A percentile compares a stretch with the other conserved stretches of the same genome.
phyloP scores from a whole-genome alignment of 2,797 vertebrate species.

The Dendrocincla fuliginosa region DNA sequence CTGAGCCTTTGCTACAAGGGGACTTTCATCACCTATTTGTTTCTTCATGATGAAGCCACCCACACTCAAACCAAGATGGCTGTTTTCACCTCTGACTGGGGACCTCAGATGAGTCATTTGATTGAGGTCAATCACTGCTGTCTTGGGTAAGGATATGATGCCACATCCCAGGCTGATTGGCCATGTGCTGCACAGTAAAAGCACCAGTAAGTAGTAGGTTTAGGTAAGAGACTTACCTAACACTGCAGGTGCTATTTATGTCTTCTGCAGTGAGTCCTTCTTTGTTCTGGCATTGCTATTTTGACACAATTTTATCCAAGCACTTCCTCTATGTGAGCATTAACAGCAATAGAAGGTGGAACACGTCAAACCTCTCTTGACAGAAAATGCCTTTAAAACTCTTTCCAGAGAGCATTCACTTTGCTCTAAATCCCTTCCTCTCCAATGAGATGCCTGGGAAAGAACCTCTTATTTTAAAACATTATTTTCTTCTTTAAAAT shows the following conservation, averaged over 20 bases:
- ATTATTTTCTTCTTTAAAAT: background rate
- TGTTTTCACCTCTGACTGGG: background rate
- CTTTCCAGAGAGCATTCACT: background rate
- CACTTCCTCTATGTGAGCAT: background rate
- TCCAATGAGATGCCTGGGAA: background rate
- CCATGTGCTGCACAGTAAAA: background rate
- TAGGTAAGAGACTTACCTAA: background rate
- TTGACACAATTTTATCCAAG: background rate
- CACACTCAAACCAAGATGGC: background rate
- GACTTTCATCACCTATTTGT: background rate
- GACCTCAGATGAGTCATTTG: background rate
- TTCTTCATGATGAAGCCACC: background rate
- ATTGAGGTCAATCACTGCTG: background rate
- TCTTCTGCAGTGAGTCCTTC: background rate
- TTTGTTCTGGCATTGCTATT: background rate
- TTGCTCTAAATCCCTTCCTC: background rate
- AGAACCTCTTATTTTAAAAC: background rate
- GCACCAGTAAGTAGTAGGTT: background rate
- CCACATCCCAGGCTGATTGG: background rate
- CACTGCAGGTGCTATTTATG: background rate
- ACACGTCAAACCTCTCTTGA: background rate
- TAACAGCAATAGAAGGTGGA: background rate
- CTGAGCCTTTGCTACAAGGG: background rate
- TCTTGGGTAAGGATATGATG: background rate
- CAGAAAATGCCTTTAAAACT: background rate